These are phyloP conservation scores for Galeopterus variegatus DNA, from an alignment of 2,113 vertebrate genomes.

Conservation along the genomic window DNA sequence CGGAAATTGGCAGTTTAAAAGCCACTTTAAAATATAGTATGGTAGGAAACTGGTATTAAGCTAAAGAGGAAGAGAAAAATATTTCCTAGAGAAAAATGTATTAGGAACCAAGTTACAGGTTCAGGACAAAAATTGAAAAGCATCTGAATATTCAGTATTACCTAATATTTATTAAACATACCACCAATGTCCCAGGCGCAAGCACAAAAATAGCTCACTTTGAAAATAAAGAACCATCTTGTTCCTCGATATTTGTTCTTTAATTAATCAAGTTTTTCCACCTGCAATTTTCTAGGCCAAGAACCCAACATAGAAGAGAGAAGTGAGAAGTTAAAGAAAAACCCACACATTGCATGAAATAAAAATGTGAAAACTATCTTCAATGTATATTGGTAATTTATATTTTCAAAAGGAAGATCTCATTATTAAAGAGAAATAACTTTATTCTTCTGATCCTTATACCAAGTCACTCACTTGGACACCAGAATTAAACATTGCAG, in stretches of 20 bases:
- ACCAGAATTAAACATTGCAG: conserved; percentile 3
- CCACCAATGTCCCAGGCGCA: background rate
- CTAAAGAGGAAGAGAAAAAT: background rate
- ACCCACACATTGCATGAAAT: conserved; percentile 8
- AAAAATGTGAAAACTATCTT: background rate
- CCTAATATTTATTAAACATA: background rate
- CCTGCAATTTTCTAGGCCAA: conserved; percentile 64
- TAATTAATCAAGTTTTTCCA: conserved; percentile 47
- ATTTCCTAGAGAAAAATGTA: background rate
- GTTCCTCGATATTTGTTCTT: background rate
- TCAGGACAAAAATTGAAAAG: conserved; percentile 22
- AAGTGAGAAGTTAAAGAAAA: conserved; percentile 63
- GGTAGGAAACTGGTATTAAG: background rate
- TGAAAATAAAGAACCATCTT: background rate
- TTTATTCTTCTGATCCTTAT: background rate
- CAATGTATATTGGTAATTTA: conserved; percentile 33
- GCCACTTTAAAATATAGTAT: background rate
- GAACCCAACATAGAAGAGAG: conserved; percentile 23
- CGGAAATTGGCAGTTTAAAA: background rate
- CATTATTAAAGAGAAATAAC: conserved; percentile 34
- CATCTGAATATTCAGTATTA: background rate
- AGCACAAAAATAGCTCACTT: background rate
- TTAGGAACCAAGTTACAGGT: background rate
- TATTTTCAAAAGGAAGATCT: conserved; percentile 62
- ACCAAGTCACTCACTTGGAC: background rate